Evolutionary conservation across 2,113 vertebrate species (phyloP).

Genomic region (Clarias macrocephalus): DNA sequence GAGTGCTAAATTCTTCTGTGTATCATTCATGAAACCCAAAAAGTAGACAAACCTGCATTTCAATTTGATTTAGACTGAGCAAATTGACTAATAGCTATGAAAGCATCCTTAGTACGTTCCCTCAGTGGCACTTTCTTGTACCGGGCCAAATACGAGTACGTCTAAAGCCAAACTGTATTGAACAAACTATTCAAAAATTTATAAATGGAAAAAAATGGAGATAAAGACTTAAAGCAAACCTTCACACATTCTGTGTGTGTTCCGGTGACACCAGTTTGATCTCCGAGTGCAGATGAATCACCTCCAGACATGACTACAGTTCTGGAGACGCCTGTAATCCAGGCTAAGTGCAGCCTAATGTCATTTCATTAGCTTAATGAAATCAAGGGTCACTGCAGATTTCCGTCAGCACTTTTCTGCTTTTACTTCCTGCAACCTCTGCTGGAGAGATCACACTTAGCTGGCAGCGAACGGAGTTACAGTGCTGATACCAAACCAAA

Average conservation of each 20-base stretch:
- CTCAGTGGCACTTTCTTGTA: neutral
- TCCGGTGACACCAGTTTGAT: conserved; percentile 25
- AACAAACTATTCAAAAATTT: neutral
- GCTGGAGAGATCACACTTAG: conserved; percentile 6
- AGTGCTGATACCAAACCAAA: neutral
- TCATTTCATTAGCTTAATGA: conserved; percentile 40
- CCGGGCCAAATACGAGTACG: neutral
- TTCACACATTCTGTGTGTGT: neutral
- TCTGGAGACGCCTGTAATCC: conserved; percentile 35
- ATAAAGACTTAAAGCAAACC: neutral
- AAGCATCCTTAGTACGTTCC: neutral
- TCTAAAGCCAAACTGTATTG: neutral
- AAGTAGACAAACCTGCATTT: neutral
- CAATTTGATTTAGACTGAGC: neutral
- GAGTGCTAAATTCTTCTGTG: neutral
- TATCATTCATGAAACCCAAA: neutral
- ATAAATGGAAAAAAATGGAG: neutral
- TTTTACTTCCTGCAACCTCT: conserved; percentile 25
- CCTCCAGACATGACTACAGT: conserved; percentile 30
- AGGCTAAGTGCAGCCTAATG: conserved; percentile 39
- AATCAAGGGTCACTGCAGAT: conserved; percentile 35
- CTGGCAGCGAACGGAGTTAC: neutral
- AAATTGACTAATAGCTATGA: neutral
- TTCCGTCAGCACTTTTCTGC: conserved; percentile 35
- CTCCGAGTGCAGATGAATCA: conserved; percentile 2